Evolutionary conservation across 2,113 vertebrate species (phyloP), one percentile per base, ranked within the genome.

Genomic region (Tautogolabrus adspersus): DNA sequence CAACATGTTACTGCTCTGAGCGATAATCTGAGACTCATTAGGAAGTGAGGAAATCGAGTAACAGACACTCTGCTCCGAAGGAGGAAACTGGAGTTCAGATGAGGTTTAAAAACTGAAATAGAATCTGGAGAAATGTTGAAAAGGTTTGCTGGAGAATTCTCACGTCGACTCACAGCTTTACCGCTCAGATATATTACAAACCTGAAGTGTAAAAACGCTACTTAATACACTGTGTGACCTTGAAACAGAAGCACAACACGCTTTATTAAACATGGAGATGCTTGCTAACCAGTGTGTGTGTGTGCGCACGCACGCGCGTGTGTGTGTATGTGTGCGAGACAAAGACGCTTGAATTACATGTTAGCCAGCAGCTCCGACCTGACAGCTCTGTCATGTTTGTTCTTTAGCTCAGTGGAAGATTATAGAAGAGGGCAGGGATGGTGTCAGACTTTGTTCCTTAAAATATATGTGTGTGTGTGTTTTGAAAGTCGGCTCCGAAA

Each of bases 311-410:
- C 3, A 3, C 6, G 30, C 3, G 30, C 6, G 30, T 34, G 30
- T 34, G 30, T 42, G 8, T 21, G 42, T 22, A n/a, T 49, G 38
- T 5, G 7, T n/a, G 55, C 13, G 30, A 16, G 52, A 44, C 12
- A 38, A 15, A 55, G 18, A 60, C 47, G 40, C 38, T 40, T 40
- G 54, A 56, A 58, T 66, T 57, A 61, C 46, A 38, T 46, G 57
- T 42, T 22, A 5, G 47, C 66, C 66, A 65, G 8, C 49, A 79
- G 61, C 65, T 59, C 63, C 1, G 8, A 42, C 38, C 49, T 58
- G 44, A 77, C 77, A 77, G 49, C 64, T 70, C 21, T 62, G 42
- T 78, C 55, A n/a, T 77, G 83, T 84, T 79, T 46, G 44, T 38
- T 72, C 37, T 49, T 61, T 44, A 42, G 47, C 63, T 80, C 46